A percentile compares a stretch with the other conserved stretches of the same genome.
These are phyloP conservation scores for Tenthredo livida DNA, from an alignment of 2,888 invertebrate species.

Conservation along the genomic window DNA sequence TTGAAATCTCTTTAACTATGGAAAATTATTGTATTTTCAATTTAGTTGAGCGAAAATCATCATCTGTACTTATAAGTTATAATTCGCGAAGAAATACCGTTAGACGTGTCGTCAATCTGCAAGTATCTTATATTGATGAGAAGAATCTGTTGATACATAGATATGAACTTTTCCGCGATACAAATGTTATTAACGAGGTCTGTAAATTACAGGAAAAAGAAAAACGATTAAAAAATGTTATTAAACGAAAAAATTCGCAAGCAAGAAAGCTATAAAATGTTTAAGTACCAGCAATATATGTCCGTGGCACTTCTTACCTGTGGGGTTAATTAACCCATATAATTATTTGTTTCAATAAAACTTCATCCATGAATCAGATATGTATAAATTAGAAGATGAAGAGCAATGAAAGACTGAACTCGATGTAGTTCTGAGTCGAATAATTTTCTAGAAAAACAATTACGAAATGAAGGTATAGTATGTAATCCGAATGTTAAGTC, in stretches of 20 bases:
- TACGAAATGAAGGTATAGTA: slow-evolving; percentile 12
- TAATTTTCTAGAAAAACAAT: not conserved
- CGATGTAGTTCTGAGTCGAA: not conserved
- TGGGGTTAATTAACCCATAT: not conserved
- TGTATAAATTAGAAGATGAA: not conserved
- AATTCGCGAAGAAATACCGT: not conserved
- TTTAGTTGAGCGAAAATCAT: not conserved
- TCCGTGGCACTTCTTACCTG: not conserved
- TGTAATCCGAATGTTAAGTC: not conserved
- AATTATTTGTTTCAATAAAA: not conserved
- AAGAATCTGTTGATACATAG: not conserved
- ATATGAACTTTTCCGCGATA: not conserved
- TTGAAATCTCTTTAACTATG: not conserved
- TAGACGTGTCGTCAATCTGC: not conserved
- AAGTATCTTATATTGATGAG: not conserved
- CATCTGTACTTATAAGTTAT: not conserved
- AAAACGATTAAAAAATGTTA: not conserved
- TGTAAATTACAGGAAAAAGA: not conserved
- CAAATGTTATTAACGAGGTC: not conserved
- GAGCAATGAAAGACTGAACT: not conserved
- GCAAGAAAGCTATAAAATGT: not conserved
- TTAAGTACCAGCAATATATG: not conserved
- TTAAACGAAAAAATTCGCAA: not conserved
- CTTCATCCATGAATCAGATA: not conserved
- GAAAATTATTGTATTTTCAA: not conserved